Base-by-base conservation (phyloP, 2,797 vertebrate species). In the Microctenopoma lineatum region DNA sequence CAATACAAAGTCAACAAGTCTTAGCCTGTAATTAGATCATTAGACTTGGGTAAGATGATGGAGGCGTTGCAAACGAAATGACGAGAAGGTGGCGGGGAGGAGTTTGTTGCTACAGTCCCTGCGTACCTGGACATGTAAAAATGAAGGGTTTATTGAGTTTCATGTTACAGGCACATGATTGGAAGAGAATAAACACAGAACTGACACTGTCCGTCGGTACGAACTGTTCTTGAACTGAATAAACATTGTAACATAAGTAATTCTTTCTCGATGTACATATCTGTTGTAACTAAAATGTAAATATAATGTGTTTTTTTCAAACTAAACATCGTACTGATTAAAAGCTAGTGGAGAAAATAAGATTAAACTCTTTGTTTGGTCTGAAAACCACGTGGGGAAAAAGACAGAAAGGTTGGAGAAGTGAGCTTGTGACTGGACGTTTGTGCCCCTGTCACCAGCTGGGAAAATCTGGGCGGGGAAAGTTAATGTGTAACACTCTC, bases 11-110 rank as follows among this genome's bases (percentile, higher is more conserved):
- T 92, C 86, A 91, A 92, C 93, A 94, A 85, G 90, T 92, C 84
- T 79, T 80, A 68, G 84, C 87, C 86, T 93, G 93, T 94, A 93
- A 93, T 92, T 92, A 92, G 87, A 92, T 94, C 89, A 93, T 93
- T 91, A 91, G 66, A 69, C 82, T 82, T 86, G 79, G 71, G 85
- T 67, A 66, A 87, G 73, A 71, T 70, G 85, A 80, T 5, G 45
- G 73, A 84, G 79, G 71, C 50, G 58, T 79, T 75, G 66, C 67
- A 47, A 82, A 73, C 81, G 77, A 64, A 71, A 66, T 76, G 79
- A 82, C 18, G 53, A 63, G 15, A 54, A 39, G 55, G 60, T 61
- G 68, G 42, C 13, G 68, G 59, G 73, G 67, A 62, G 84, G 72
- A 55, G 61, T 85, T 76, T 79, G 59, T 84, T 84, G 76, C 83